Conservation (phyloP, 2,113 vertebrate species). For the Laticauda laticaudata region DNA sequence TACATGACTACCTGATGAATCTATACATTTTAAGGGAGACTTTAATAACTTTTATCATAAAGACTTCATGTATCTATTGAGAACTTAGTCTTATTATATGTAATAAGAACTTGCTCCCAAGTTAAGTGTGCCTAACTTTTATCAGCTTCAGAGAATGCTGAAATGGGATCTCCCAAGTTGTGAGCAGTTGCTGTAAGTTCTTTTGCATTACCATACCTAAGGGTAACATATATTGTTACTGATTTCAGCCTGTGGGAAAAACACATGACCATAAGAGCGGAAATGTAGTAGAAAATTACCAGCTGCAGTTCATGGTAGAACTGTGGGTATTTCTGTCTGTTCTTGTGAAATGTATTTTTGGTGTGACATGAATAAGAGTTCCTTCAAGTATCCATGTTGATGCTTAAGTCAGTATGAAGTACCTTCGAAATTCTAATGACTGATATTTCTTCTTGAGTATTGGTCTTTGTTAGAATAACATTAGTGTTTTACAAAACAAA, state of each 20-base stretch:
- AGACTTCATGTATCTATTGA: not conserved
- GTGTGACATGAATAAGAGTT: not conserved
- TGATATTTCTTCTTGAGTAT: not conserved
- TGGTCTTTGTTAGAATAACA: not conserved
- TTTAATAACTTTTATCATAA: not conserved
- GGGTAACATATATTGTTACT: not conserved
- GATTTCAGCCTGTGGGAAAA: not conserved
- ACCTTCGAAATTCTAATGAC: not conserved
- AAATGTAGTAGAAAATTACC: not conserved
- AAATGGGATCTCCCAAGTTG: not conserved
- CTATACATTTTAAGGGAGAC: not conserved
- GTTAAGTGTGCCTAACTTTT: not conserved
- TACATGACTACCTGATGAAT: not conserved
- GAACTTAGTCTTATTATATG: not conserved
- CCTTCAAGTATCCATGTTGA: not conserved
- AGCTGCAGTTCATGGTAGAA: not conserved
- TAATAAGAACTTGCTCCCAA: not conserved
- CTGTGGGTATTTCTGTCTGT: not conserved
- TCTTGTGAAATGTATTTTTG: not conserved
- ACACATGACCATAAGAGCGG: not conserved
- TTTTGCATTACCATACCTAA: not conserved
- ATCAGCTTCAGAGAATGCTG: not conserved
- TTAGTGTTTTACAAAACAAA: not conserved
- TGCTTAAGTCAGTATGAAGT: not conserved
- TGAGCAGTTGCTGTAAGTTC: not conserved